Evolutionary conservation across 2,113 vertebrate genomes (phyloP), one percentile per base, ranked within the genome.

Genomic region (Phasianus colchicus): DNA sequence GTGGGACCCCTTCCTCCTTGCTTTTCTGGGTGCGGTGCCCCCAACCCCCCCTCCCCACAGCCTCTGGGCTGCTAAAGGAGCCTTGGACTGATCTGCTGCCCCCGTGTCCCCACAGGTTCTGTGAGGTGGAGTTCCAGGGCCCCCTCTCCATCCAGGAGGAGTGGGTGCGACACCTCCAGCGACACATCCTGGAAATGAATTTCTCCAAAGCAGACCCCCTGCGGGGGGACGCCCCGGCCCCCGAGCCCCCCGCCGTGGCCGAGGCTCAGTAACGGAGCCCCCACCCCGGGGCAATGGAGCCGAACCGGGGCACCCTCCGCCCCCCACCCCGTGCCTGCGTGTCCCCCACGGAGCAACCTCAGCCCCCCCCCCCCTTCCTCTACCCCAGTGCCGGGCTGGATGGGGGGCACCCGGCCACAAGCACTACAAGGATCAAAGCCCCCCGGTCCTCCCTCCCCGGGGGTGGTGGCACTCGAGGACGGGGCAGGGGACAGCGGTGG

Each of bases 141-240:
- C 99, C 99, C 3, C 98, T 99, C 79, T 99, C 99, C 12, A 98
- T 99, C 94, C 99, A 99, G 97, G 99, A 99, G 97, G 98, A 99
- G 89, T 99, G 99, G 99, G 98, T 99, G 78, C 96, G 99, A 67
- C 99, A 99, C 95, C 98, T 99, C 47, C 99, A 99, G 94, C 98
- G 99, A 95, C 99, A 99, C 97, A 99, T 99, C 97, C 97, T 99
- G 96, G 99, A 99, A 85, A 99, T 99, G 97, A 99, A 99, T 97
- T 99, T 99, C 96, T 98, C 98, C 95, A 99, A 99, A 96, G 94
- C 96, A 2, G 97, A 98, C 57, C 95, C 97, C 5, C 91, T 95
- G 52, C 95, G 97, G 66, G 96, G 97, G n/a, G 98, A 97, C 74
- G 92, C 94, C 13, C 93, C 93, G 17, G 90, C 96, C 20, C 79